phyloP scores from a whole-genome alignment of 2,113 vertebrate species.

The Anhinga anhinga region DNA sequence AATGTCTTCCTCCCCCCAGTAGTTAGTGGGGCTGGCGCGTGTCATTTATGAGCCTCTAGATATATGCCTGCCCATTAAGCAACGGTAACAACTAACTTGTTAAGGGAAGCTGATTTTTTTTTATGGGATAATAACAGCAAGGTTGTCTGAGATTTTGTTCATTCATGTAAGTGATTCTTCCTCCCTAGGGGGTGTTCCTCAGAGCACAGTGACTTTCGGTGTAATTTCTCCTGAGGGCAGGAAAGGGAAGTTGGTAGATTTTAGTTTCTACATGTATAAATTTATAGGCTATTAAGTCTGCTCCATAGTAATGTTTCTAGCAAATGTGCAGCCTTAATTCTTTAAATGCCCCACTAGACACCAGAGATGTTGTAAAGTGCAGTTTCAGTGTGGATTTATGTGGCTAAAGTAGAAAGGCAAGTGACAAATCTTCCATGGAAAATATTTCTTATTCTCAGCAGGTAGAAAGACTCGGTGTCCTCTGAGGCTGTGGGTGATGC shows the following conservation, averaged over 20 bases:
- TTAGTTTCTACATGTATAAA: not conserved
- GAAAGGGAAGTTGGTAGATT: not conserved
- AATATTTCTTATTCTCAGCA: not conserved
- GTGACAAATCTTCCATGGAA: not conserved
- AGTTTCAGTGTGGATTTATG: not conserved
- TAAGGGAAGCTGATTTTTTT: not conserved
- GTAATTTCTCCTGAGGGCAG: not conserved
- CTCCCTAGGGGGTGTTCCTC: not conserved
- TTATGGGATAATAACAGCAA: not conserved
- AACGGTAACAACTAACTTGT: not conserved
- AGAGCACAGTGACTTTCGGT: not conserved
- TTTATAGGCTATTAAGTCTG: not conserved
- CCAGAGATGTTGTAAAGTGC: not conserved
- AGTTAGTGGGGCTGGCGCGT: rapidly evolving
- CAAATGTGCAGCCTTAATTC: not conserved
- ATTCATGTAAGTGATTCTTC: not conserved
- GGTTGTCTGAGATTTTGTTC: not conserved
- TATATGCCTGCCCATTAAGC: not conserved
- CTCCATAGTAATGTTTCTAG: not conserved
- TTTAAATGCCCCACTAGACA: not conserved
- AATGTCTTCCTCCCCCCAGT: not conserved
- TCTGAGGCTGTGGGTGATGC: not conserved
- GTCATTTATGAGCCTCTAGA: not conserved
- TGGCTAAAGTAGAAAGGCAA: not conserved
- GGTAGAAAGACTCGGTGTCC: not conserved